Evolutionary conservation across 2,113 vertebrate genomes (phyloP).

Genomic region (Dermatemys mawii): DNA sequence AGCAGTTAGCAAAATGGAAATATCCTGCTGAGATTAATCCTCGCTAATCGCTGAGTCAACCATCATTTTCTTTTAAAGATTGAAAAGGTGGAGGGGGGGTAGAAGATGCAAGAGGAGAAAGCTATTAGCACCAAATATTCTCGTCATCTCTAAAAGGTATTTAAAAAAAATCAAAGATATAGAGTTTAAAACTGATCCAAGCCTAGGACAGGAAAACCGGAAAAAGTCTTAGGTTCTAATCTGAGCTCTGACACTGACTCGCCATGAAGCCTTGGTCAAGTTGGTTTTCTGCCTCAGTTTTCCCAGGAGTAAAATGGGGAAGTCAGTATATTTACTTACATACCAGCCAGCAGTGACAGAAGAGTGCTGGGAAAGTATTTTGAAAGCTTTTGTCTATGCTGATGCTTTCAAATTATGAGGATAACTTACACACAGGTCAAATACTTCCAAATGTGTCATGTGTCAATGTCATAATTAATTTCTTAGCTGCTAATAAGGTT

Average conservation of each 20-base stretch:
- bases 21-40: background rate
- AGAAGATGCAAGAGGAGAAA: background rate
- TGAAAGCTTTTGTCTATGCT: background rate
- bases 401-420: background rate
- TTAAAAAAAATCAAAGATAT: background rate
- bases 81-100: background rate
- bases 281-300: background rate
- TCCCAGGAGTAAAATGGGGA: background rate
- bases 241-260: background rate
- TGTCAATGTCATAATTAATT: background rate
- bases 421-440: background rate
- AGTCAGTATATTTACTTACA: background rate
- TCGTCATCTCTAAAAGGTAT: background rate
- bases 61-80: background rate
- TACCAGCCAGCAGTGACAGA: background rate
- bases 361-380: background rate
- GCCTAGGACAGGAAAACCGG: background rate
- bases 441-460: background rate
- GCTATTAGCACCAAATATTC: background rate
- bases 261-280: background rate
- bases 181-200: background rate
- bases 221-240: background rate
- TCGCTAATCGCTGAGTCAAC: background rate
- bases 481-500: background rate
- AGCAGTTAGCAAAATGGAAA: background rate